phyloP scores from a whole-genome alignment of 2,888 invertebrate species.

The Panopea generosa region DNA sequence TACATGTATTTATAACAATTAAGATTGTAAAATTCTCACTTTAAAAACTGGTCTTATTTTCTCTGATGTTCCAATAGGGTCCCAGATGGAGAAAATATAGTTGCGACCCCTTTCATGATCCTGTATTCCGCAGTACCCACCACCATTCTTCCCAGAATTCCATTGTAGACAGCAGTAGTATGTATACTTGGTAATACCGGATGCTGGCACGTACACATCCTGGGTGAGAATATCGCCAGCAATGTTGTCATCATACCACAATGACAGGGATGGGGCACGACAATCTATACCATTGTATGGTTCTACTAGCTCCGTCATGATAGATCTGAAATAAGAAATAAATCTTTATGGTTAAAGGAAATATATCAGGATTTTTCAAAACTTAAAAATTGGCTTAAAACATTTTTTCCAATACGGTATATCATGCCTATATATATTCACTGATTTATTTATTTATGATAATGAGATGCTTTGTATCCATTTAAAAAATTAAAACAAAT shows the following conservation, averaged over 20 bases:
- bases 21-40: no score
- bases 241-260: conserved; percentile 61
- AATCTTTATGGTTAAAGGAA: no score
- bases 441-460: no score
- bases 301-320: neutral
- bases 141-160: conserved; percentile 68
- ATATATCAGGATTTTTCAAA: no score
- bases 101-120: conserved; percentile 66
- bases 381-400: no score
- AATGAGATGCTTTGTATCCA: no score
- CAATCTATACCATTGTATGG: conserved; percentile 32
- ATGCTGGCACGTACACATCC: conserved; percentile 66
- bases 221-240: conserved; percentile 68
- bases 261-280: conserved; percentile 67
- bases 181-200: conserved; percentile 62
- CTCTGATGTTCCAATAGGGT: conserved; percentile 51
- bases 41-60: conserved; percentile 49
- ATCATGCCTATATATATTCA: no score
- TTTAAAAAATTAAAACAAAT: no score
- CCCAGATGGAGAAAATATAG: conserved; percentile 72
- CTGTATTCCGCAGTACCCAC: conserved; percentile 74
- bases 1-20: no score
- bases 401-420: no score
- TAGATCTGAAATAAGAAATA: neutral
- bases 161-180: conserved; percentile 73